These are phyloP conservation scores for Bombus polaris DNA, from an alignment of 1,140 invertebrate species.

Conservation along the genomic window DNA sequence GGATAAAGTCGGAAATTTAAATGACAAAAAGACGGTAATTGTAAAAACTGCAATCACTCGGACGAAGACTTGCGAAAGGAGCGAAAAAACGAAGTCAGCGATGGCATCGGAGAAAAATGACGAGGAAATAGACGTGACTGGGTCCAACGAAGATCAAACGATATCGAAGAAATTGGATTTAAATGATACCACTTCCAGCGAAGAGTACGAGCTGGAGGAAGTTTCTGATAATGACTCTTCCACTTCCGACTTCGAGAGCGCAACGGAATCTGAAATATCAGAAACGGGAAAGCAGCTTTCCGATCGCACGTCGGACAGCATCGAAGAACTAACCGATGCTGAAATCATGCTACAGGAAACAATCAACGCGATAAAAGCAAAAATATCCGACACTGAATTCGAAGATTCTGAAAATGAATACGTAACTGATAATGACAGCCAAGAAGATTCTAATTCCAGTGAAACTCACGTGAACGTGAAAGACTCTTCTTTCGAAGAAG, in stretches of 20 bases:
- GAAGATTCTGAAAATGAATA: slow-evolving; percentile 59
- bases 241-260: slow-evolving; percentile 51
- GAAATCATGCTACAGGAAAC: slow-evolving; percentile 77
- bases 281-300: slow-evolving; percentile 43
- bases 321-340: slow-evolving; percentile 72
- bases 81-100: not conserved
- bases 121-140: not conserved
- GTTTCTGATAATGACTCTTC: slow-evolving; percentile 32
- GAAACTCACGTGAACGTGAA: not conserved
- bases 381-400: slow-evolving; percentile 74
- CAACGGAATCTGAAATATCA: slow-evolving; percentile 49
- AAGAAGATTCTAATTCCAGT: slow-evolving; percentile 36
- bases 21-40: not conserved
- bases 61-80: not conserved
- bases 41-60: not conserved
- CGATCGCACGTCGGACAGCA: slow-evolving; percentile 42
- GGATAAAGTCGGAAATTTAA: slow-evolving; percentile 1
- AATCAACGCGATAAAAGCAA: slow-evolving; percentile 77
- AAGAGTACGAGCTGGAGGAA: slow-evolving; percentile 52
- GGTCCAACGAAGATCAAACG: not conserved
- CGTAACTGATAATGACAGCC: slow-evolving; percentile 41
- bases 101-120: not conserved
- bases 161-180: not conserved
- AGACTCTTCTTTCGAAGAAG: slow-evolving; percentile 34
- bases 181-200: slow-evolving; percentile 58